Conservation (phyloP, 2,888 invertebrate species). For the Glomeris marginata region DNA sequence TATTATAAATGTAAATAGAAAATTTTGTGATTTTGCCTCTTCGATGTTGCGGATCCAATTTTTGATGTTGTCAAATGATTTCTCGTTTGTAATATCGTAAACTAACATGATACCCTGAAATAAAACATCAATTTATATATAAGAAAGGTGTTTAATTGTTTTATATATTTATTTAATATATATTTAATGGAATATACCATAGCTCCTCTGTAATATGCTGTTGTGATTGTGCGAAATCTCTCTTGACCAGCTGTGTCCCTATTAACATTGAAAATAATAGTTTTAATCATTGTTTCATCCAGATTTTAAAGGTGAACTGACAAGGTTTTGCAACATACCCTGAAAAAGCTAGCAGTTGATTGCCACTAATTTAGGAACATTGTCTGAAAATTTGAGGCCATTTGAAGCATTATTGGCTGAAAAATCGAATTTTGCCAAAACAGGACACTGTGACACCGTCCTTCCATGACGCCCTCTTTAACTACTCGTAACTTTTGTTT, state of each 20-base stretch:
- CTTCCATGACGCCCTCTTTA: no score
- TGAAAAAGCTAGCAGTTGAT: no score
- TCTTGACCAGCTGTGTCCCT: slow-evolving; percentile 99
- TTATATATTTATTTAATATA: no score
- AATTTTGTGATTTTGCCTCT: no score
- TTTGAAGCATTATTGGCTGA: no score
- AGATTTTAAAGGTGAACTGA: no score
- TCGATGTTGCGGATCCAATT: slow-evolving; percentile 99
- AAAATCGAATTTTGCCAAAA: no score
- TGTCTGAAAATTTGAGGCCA: no score
- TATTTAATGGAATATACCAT: slow-evolving; percentile 43
- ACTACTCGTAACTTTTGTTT: not conserved
- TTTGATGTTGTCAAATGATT: slow-evolving; percentile 97
- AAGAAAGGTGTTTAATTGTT: no score
- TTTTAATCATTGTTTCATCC: not conserved
- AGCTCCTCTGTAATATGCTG: slow-evolving; percentile 98
- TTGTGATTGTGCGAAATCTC: slow-evolving; percentile 95
- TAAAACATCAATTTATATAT: no score
- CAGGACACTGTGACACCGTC: not conserved
- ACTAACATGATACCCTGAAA: slow-evolving; percentile 86
- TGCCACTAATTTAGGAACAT: no score
- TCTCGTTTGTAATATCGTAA: slow-evolving; percentile 98
- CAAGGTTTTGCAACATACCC: no score
- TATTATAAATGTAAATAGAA: not conserved
- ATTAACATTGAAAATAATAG: slow-evolving; percentile 9